Conservation (phyloP, 1,140 invertebrate species). For the Macrosteles quadrilineatus region DNA sequence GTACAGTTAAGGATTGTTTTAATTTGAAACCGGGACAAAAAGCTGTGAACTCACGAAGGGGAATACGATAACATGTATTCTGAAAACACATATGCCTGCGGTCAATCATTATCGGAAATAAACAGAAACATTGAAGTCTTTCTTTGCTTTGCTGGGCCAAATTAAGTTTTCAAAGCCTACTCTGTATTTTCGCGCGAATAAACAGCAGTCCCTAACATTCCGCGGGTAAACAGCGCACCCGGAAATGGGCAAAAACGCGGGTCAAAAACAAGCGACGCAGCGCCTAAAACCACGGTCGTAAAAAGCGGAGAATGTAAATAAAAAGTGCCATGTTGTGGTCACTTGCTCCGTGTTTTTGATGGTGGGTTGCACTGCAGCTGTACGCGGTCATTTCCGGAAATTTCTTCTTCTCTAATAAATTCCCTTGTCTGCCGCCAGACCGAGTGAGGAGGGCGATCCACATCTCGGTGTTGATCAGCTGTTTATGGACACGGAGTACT, state of each 20-base stretch:
- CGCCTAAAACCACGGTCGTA: not conserved
- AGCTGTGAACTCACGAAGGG: not conserved
- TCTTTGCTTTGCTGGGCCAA: not conserved
- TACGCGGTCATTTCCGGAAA: slow-evolving; percentile 13
- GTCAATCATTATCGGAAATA: slow-evolving; percentile 3
- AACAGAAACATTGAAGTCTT: not conserved
- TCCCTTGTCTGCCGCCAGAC: not conserved
- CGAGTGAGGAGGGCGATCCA: no score
- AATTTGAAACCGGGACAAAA: not conserved
- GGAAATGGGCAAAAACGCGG: not conserved
- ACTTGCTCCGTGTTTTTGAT: not conserved
- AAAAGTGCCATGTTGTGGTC: slow-evolving; percentile 20
- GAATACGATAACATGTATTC: slow-evolving; percentile 5
- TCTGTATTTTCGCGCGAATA: not conserved
- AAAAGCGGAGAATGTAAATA: slow-evolving; percentile 10
- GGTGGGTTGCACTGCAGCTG: not conserved
- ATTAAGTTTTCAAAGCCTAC: slow-evolving; percentile 2
- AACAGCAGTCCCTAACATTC: not conserved
- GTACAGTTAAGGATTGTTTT: no score
- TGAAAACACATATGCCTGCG: not conserved
- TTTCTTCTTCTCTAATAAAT: not conserved
- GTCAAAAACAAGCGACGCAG: not conserved
- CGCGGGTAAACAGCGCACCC: not conserved
- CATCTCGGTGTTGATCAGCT: no score
- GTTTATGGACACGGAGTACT: no score